These are phyloP conservation scores for Caenorhabditis sp. DNA, from an alignment of 2,888 invertebrate genomes.

Conservation along the genomic window DNA sequence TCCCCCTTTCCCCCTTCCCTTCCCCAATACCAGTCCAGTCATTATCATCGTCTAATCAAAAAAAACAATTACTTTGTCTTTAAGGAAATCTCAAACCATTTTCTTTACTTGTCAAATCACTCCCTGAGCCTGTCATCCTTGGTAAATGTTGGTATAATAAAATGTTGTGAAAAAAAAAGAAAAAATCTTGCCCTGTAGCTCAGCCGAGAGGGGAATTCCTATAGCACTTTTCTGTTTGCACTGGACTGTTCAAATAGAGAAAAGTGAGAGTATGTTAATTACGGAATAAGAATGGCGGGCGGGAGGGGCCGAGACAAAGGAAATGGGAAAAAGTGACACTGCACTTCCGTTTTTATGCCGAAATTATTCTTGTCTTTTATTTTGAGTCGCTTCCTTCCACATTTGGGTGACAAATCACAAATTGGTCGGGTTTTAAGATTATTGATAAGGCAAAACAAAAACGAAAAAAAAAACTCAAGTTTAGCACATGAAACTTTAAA, in stretches of 20 bases:
- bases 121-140: slow-evolving; percentile 4
- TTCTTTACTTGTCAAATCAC: slow-evolving; percentile 22
- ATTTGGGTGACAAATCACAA: too few species aligned
- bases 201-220: too few species aligned
- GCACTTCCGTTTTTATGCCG: slow-evolving; percentile 57
- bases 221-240: slow-evolving; percentile 43
- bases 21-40: slow-evolving; percentile 4
- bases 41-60: slow-evolving; percentile 31
- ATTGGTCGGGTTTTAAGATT: too few species aligned
- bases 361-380: too few species aligned
- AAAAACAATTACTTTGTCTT: not conserved
- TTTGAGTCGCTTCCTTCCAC: too few species aligned
- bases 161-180: slow-evolving; percentile 18
- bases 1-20: not conserved
- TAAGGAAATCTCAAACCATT: slow-evolving; percentile 7
- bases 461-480: too few species aligned
- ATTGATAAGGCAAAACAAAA: too few species aligned
- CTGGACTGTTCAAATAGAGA: slow-evolving; percentile 50
- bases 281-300: slow-evolving; percentile 30
- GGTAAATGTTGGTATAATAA: slow-evolving; percentile 33
- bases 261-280: slow-evolving; percentile 62
- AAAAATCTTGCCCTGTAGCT: too few species aligned
- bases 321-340: slow-evolving; percentile 46
- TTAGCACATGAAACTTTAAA: too few species aligned
- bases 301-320: slow-evolving; percentile 35